Conservation (phyloP, 2,797 vertebrate genomes). For the Gallinago solitaria region DNA sequence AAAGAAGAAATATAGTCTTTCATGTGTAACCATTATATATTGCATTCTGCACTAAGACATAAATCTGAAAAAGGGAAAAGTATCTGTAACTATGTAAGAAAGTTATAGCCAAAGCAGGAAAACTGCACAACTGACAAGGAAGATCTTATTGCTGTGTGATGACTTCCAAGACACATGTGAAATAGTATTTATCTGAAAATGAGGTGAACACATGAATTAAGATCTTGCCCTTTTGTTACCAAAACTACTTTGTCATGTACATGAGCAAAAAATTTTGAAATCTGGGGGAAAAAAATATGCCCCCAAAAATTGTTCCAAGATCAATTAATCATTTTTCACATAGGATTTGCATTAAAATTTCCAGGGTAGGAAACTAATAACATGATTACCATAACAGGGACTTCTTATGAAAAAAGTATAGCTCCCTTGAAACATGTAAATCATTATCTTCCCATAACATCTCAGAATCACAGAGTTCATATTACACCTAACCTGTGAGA, state of each 20-base stretch:
- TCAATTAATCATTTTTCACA: background rate
- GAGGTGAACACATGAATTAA: constrained; percentile 9
- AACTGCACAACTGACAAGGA: background rate
- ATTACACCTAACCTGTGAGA: background rate
- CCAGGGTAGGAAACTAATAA: background rate
- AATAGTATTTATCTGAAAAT: background rate
- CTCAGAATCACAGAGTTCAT: background rate
- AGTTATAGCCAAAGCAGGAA: background rate
- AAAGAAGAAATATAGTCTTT: constrained; percentile 22
- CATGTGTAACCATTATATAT: background rate
- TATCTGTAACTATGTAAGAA: background rate
- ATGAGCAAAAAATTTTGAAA: constrained; percentile 18
- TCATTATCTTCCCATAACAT: background rate
- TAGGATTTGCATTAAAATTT: background rate
- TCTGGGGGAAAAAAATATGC: background rate
- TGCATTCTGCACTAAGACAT: background rate
- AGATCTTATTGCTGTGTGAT: background rate
- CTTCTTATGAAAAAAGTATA: background rate
- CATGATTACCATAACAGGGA: background rate
- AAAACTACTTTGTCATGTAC: constrained; percentile 20
- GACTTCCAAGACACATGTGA: background rate
- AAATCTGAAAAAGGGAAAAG: constrained; percentile 25
- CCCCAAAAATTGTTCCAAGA: background rate
- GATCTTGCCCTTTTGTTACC: constrained; percentile 11
- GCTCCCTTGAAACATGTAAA: background rate